Conservation (phyloP, 2,888 invertebrate species). For the Sialis fuliginosa region DNA sequence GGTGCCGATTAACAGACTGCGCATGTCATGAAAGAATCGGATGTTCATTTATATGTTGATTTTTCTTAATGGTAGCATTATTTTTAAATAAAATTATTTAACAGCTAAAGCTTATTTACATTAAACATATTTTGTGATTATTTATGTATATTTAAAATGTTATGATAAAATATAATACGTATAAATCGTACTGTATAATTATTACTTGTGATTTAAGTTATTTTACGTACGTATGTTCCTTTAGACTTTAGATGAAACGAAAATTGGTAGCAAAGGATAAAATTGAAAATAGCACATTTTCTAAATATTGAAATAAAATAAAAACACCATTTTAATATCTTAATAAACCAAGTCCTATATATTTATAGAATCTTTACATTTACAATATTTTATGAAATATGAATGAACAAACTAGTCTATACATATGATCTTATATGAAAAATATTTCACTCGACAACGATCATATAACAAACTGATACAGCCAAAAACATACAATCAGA, state of each 20-base stretch:
- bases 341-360: constrained; percentile 5
- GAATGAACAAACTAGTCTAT: constrained; percentile 5
- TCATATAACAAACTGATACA: background rate
- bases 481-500: constrained; percentile 2
- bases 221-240: background rate
- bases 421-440: constrained; percentile 2
- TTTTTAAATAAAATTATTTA: too few relatives aligned
- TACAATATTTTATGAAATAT: constrained; percentile 5
- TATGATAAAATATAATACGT: background rate
- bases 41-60: too few relatives aligned
- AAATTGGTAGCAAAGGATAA: background rate
- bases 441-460: background rate
- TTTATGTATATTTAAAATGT: background rate
- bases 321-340: too few relatives aligned
- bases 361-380: constrained; percentile 5
- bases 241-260: background rate
- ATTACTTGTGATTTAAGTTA: too few relatives aligned
- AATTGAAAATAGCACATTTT: too few relatives aligned
- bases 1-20: too few relatives aligned
- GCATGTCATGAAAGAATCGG: too few relatives aligned
- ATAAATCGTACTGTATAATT: too few relatives aligned
- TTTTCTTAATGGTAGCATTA: too few relatives aligned
- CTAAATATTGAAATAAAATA: too few relatives aligned
- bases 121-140: background rate
- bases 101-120: background rate